Evolutionary conservation across 2,797 vertebrate genomes (phyloP), one percentile per base, ranked within the genome.

Genomic region (Periparus ater): DNA sequence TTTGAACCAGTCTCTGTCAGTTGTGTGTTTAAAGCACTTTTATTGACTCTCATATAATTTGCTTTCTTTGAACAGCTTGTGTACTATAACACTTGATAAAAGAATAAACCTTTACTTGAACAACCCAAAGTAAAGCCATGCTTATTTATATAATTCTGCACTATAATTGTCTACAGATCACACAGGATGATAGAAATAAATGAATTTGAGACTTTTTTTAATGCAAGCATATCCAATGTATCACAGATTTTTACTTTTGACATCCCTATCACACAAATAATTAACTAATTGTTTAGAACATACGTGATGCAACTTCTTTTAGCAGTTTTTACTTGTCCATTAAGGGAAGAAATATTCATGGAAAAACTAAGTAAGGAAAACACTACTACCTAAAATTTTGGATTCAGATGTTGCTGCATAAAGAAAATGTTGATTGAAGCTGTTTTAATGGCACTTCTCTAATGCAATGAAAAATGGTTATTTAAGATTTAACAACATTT

Each of bases 71-170:
- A 98, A 97, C 94, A 96, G 92, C 88, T 89, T 90, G 87, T 96
- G 79, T 91, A 94, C 96, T 98, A 85, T 96, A 98, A 98, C 97
- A 95, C 96, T 93, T 95, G 97, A 98, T 98, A 97, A 98, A 98
- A 98, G 96, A 89, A 97, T 84, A 93, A 92, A 96, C 30, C 74
- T 95, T 92, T 96, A 88, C 94, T 98, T 96, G 83, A 97, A 97
- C 97, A 97, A 97, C 93, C 75, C 74, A 89, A 92, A 94, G 92
- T 97, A 97, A 97, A 98, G 86, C 70, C 83, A 95, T 67, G 71
- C 90, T 92, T 74, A 91, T 96, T 96, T 97, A 97, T 95, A 95
- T 97, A 97, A 97, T 97, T 97, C 95, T 89, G 58, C 96, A 91
- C 86, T 88, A 93, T 97, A 97, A 85, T 94, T 98, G 95, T 97